Evolutionary conservation across 2,113 vertebrate genomes (phyloP), one percentile per base, ranked within the genome.

Genomic region (Callipepla californica): DNA sequence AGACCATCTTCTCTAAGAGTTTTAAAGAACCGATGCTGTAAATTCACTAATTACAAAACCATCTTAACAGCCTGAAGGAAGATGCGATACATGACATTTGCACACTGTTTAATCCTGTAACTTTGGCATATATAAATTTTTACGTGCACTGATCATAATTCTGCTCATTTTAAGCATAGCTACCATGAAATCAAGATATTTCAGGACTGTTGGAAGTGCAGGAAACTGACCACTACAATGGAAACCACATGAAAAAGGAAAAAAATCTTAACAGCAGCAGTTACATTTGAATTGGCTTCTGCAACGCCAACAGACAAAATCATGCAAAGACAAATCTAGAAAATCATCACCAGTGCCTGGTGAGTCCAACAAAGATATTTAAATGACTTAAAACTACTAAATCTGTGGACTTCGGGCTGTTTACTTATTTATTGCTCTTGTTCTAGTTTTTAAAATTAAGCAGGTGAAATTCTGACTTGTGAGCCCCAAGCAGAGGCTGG

Each of bases 141-240:
- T 70, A 61, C 0, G 3, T 30, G 61, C 11, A 8, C 1, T 4
- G 32, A 82, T 13, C 7, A 3, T 9, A 63, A 6, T 7, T 51
- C 59, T 50, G 36, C 26, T 74, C 66, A 70, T 25, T 82, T 85
- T 30, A 83, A 44, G 34, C 45, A 63, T 0, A 3, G 61, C 50
- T 84, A 80, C 17, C 25, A 38, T 6, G 11, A 89, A 61, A 86
- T 32, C 5, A 9, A 83, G 23, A 11, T 21, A 80, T 70, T 87
- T 89, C 61, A 67, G 76, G 83, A 85, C 55, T 13, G 21, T 6
- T 55, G 6, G 3, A 50, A 22, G 16, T 4, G 12, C 36, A 67
- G 42, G 80, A 94, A 83, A 13, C 28, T 21, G 77, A 76, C 22
- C 0, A 0, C 45, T 69, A 62, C 59, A 91, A 23, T 51, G 30